Conservation (phyloP, 1,140 invertebrate species). For the Littorina saxatilis region DNA sequence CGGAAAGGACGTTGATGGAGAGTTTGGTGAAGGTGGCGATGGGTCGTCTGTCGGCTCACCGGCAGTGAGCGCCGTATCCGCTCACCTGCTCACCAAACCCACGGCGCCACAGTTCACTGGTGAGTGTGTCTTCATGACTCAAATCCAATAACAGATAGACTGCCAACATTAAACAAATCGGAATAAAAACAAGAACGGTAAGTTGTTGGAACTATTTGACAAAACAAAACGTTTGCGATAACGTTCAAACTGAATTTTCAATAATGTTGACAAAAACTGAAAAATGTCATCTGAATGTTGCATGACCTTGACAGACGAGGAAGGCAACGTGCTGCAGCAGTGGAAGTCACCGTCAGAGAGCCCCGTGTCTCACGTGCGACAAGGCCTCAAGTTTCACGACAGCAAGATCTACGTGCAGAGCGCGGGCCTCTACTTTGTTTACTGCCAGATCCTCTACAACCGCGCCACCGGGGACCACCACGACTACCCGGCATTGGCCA, state of each 20-base stretch:
- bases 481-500: background rate
- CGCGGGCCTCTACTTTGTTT: conserved; percentile 16
- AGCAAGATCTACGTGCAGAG: background rate
- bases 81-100: conserved; percentile 19
- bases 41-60: too few species aligned
- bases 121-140: too few species aligned
- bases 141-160: too few species aligned
- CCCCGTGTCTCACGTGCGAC: conserved; percentile 12
- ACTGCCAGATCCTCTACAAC: conserved; percentile 39
- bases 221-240: too few species aligned
- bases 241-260: too few species aligned
- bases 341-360: conserved; percentile 20
- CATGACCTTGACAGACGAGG: background rate
- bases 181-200: too few species aligned
- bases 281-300: too few species aligned
- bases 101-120: too few species aligned
- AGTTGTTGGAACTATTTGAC: too few species aligned
- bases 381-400: conserved; percentile 17
- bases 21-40: background rate
- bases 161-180: too few species aligned
- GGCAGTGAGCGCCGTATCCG: conserved; percentile 3
- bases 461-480: background rate
- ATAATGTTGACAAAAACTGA: too few species aligned
- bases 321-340: background rate
- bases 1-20: too few species aligned